phyloP scores from a whole-genome alignment of 2,888 invertebrate genomes.

The Drosophila rellima region DNA sequence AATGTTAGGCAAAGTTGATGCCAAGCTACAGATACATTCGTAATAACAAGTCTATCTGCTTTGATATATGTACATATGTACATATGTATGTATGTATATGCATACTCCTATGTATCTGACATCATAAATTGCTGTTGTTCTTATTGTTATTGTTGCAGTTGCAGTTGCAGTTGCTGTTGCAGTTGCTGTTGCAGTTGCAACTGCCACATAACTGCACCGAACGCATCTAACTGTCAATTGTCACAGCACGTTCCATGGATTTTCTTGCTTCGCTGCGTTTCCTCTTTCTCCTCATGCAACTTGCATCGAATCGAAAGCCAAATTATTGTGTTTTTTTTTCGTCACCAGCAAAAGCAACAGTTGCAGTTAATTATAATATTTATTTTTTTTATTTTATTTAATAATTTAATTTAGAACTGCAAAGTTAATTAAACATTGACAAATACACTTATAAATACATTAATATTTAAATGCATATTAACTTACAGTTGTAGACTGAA shows the following conservation, averaged over 20 bases:
- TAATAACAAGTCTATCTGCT: slow-evolving; percentile 8
- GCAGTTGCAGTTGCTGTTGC: not conserved
- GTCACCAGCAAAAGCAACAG: slow-evolving; percentile 9
- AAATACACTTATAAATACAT: no score
- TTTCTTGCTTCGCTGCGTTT: slow-evolving; percentile 48
- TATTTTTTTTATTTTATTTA: not conserved
- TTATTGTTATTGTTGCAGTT: not conserved
- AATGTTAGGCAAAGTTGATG: slow-evolving; percentile 24
- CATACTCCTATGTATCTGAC: slow-evolving; percentile 19
- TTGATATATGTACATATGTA: not conserved
- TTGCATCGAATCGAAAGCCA: slow-evolving; percentile 29
- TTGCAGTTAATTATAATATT: slow-evolving; percentile 28
- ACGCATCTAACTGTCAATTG: slow-evolving; percentile 78
- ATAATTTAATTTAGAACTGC: not conserved
- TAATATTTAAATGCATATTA: no score
- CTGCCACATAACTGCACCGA: slow-evolving; percentile 50
- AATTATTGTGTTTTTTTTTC: slow-evolving; percentile 49
- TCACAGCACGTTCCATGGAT: slow-evolving; percentile 59
- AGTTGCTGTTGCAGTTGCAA: slow-evolving; percentile 22
- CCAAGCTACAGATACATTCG: slow-evolving; percentile 20
- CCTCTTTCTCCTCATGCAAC: slow-evolving; percentile 24
- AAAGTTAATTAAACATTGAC: no score
- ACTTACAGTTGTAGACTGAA: no score
- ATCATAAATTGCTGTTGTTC: slow-evolving; percentile 36
- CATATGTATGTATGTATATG: not conserved